Conservation (phyloP, 2,888 invertebrate species). For the Callimorpha dominula region DNA sequence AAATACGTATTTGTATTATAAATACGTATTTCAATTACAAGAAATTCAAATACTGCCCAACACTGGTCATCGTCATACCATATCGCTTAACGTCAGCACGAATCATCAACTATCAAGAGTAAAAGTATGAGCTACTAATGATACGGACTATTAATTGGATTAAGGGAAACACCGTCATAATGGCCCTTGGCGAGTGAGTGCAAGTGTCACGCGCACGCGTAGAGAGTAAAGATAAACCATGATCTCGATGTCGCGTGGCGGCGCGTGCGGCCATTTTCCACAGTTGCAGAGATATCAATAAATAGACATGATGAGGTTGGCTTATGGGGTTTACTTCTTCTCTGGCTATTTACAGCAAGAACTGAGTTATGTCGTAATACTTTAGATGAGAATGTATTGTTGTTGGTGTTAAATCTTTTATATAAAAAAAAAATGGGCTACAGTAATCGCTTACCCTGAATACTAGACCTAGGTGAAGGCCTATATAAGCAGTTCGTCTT, state of each 20-base stretch:
- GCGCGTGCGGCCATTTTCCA: conserved; percentile 72
- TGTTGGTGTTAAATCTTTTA: too few species aligned
- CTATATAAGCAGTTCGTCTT: too few species aligned
- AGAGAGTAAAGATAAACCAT: conserved; percentile 69
- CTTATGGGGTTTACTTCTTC: not conserved
- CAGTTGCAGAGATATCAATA: not conserved
- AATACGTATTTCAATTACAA: too few species aligned
- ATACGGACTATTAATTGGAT: conserved; percentile 59
- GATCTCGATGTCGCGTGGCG: conserved; percentile 67
- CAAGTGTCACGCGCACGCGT: conserved; percentile 67
- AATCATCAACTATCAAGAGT: not conserved
- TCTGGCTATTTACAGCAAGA: not conserved
- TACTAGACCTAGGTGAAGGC: too few species aligned
- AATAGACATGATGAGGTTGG: not conserved
- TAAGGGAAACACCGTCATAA: conserved; percentile 64
- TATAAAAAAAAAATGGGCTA: too few species aligned
- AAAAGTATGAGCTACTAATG: conserved; percentile 3
- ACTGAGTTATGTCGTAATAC: too few species aligned
- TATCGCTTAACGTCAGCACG: not conserved
- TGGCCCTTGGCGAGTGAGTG: conserved; percentile 52
- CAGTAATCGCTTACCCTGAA: too few species aligned
- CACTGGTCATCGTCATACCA: too few species aligned
- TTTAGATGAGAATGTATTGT: too few species aligned
- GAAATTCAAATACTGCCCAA: too few species aligned
- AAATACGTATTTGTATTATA: too few species aligned